Percentiles rank a stretch among this genome's conserved stretches.
phyloP scores from a whole-genome alignment of 2,888 invertebrate species.

The Fabriciana adippe region DNA sequence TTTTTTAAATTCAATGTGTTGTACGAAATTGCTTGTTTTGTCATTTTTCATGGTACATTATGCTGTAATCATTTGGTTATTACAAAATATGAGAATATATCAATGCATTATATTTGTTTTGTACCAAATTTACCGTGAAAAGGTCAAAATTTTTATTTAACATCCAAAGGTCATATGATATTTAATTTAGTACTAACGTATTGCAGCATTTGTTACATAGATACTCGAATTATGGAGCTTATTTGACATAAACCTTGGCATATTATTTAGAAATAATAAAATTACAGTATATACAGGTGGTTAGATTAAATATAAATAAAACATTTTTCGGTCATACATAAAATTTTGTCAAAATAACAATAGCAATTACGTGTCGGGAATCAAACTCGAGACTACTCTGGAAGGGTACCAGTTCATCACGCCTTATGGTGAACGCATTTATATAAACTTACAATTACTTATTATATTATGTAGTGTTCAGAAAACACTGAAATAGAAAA shows the following conservation, averaged over 20 bases:
- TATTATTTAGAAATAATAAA: conserved; percentile 31
- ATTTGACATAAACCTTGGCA: conserved; percentile 31
- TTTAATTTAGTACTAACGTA: conserved; percentile 14
- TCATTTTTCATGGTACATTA: too few species aligned
- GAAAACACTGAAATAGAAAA: too few species aligned
- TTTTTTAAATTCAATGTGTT: too few species aligned
- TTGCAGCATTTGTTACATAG: conserved; percentile 14
- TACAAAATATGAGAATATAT: not conserved
- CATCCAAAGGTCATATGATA: conserved; percentile 20
- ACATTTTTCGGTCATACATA: not conserved
- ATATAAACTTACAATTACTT: too few species aligned
- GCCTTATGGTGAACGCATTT: too few species aligned
- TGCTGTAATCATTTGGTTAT: too few species aligned
- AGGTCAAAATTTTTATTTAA: conserved; percentile 7
- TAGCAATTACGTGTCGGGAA: too few species aligned
- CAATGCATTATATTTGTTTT: not conserved
- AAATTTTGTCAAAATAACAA: not conserved
- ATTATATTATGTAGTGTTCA: too few species aligned
- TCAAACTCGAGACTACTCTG: too few species aligned
- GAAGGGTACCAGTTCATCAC: too few species aligned
- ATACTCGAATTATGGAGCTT: conserved; percentile 22
- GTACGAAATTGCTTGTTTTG: too few species aligned
- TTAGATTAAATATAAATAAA: not conserved
- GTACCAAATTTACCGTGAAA: not conserved
- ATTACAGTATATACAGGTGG: conserved; percentile 31